These are phyloP conservation scores for Polymixis flavicincta DNA, from an alignment of 2,888 invertebrate species.

Conservation along the genomic window DNA sequence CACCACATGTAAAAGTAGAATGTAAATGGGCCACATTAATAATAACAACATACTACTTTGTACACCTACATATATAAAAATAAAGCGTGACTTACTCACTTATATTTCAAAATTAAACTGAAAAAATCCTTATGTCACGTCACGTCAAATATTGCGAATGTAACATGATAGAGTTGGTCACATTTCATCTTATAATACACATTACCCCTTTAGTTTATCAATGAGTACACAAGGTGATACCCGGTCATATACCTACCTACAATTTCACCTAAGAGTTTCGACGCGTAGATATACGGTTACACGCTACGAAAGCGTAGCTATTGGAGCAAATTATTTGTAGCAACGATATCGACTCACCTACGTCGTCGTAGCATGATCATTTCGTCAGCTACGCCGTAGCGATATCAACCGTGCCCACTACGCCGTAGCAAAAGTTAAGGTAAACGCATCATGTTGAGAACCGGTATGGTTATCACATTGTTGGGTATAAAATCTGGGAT, in stretches of 20 bases:
- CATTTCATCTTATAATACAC: not conserved
- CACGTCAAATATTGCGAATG: no score
- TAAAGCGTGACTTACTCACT: no score
- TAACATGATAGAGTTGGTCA: not conserved
- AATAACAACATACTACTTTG: no score
- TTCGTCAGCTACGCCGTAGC: conserved; percentile 33
- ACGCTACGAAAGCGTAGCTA: conserved; percentile 4
- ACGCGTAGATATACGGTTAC: not conserved
- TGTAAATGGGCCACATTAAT: no score
- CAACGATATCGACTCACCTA: conserved; percentile 7
- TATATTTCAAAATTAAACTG: not conserved
- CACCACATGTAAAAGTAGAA: no score
- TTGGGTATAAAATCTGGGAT: not conserved
- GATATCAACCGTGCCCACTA: not conserved
- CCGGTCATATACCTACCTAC: not conserved
- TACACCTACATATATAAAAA: no score
- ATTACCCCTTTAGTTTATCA: not conserved
- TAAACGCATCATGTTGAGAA: not conserved
- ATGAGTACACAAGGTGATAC: not conserved
- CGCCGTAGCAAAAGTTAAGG: not conserved
- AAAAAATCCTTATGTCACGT: not conserved
- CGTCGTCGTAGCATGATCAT: not conserved
- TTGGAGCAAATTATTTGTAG: conserved; percentile 8
- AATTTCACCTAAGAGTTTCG: not conserved
- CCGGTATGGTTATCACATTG: no score